A percentile compares a stretch with the other conserved stretches of the same genome.
phyloP scores from a whole-genome alignment of 2,888 invertebrate species.

The Clanis bilineata region DNA sequence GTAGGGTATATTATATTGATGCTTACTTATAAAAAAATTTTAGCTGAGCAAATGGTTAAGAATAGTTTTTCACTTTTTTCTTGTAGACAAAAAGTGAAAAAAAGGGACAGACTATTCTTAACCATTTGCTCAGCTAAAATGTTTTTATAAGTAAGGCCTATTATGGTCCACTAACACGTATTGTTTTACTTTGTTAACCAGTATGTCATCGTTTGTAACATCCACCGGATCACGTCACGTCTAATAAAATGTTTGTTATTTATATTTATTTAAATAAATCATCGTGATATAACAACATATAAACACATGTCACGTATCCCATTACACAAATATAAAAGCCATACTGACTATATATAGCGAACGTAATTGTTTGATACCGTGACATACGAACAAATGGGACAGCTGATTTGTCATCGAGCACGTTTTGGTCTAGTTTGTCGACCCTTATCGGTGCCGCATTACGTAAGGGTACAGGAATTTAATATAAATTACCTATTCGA shows the following conservation, averaged over 20 bases:
- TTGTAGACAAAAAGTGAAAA: too few relatives aligned
- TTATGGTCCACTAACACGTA: neutral
- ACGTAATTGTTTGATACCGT: conserved; percentile 5
- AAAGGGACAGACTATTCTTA: too few relatives aligned
- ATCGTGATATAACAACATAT: neutral
- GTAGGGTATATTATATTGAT: too few relatives aligned
- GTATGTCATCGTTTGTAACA: neutral
- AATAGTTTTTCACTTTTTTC: too few relatives aligned
- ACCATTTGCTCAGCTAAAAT: too few relatives aligned
- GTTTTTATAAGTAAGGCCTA: too few relatives aligned
- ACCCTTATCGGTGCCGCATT: neutral
- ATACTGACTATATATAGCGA: conserved; percentile 6
- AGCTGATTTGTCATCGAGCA: neutral
- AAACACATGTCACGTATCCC: conserved; percentile 6
- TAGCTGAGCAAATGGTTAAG: too few relatives aligned
- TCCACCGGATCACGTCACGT: neutral
- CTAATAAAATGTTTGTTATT: neutral
- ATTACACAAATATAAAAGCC: conserved; percentile 2
- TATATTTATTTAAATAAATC: neutral
- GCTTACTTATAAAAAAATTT: too few relatives aligned
- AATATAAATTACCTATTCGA: neutral
- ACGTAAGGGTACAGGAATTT: neutral
- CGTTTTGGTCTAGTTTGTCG: neutral
- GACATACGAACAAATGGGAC: neutral
- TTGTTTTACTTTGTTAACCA: neutral